Evolutionary conservation across 2,888 invertebrate genomes (phyloP).

Genomic region (Scotopteryx bipunctaria): DNA sequence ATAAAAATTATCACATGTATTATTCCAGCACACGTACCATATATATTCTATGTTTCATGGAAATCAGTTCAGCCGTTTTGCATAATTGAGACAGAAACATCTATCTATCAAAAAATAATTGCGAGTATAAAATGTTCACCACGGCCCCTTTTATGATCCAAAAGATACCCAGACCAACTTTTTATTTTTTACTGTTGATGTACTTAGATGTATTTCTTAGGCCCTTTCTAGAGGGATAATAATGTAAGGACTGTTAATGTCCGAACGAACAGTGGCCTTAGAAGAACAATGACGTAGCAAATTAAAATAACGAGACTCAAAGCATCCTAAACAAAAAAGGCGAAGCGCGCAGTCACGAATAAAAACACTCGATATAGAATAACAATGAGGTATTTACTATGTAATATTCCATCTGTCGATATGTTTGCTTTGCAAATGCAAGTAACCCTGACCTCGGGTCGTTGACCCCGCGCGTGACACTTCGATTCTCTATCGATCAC

Average conservation of each 20-base stretch:
- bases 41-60: too few species aligned
- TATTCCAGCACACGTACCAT: too few species aligned
- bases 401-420: conserved; percentile 73
- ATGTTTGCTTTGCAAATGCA: conserved; percentile 64
- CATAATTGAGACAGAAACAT: too few species aligned
- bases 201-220: too few species aligned
- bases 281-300: conserved; percentile 34
- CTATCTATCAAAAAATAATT: too few species aligned
- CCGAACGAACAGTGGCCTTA: not conserved
- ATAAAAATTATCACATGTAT: too few species aligned
- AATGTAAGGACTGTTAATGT: not conserved
- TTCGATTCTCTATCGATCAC: conserved; percentile 82
- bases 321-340: conserved; percentile 42
- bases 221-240: too few species aligned
- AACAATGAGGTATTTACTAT: conserved; percentile 71
- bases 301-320: conserved; percentile 36
- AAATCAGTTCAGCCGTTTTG: too few species aligned
- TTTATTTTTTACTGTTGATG: too few species aligned
- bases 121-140: too few species aligned
- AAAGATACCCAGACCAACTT: too few species aligned
- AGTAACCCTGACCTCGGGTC: conserved; percentile 78
- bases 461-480: conserved; percentile 79
- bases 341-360: conserved; percentile 50
- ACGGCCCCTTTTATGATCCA: too few species aligned
- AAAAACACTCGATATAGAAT: conserved; percentile 62